Percentiles rank a stretch among this genome's conserved stretches.
Evolutionary conservation across 2,797 vertebrate species (phyloP).

Genomic region (Dermochelys coriacea): DNA sequence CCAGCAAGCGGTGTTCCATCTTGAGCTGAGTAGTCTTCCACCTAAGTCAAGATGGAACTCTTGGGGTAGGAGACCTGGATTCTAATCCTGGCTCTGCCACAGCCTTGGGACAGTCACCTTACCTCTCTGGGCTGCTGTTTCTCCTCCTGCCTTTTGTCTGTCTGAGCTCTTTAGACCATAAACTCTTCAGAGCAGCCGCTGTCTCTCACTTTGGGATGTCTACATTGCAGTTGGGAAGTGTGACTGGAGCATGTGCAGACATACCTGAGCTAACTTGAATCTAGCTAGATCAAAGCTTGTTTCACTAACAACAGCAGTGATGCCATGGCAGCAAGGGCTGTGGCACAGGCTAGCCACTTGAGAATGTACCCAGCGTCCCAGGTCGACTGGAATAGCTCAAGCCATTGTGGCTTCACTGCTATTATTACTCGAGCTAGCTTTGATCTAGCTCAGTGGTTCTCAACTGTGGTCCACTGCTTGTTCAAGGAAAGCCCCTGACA

Average conservation of each 20-base stretch:
- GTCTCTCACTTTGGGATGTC: slow-evolving; percentile 43
- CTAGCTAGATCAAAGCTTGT: neutral
- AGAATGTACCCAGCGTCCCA: too few relatives aligned
- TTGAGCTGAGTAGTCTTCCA: neutral
- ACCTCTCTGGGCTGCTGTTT: neutral
- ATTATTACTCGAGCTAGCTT: too few relatives aligned
- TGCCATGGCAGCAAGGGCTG: too few relatives aligned
- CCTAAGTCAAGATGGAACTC: neutral
- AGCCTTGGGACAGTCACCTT: neutral
- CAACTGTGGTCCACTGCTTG: too few relatives aligned
- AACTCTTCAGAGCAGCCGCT: slow-evolving; percentile 62
- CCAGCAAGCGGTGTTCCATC: neutral
- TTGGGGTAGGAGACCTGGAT: neutral
- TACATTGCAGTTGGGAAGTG: neutral
- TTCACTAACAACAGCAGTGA: too few relatives aligned
- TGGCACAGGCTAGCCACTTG: too few relatives aligned
- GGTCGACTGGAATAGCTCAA: too few relatives aligned
- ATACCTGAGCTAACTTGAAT: neutral
- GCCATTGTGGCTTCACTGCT: too few relatives aligned
- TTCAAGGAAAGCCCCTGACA: too few relatives aligned
- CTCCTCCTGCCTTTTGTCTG: slow-evolving; percentile 38
- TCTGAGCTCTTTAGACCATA: slow-evolving; percentile 41
- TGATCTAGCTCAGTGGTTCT: too few relatives aligned
- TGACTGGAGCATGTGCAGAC: neutral
- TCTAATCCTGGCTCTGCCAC: neutral